These are phyloP conservation scores for Bubo scandiacus DNA, from an alignment of 2,113 vertebrate genomes.

Conservation along the genomic window DNA sequence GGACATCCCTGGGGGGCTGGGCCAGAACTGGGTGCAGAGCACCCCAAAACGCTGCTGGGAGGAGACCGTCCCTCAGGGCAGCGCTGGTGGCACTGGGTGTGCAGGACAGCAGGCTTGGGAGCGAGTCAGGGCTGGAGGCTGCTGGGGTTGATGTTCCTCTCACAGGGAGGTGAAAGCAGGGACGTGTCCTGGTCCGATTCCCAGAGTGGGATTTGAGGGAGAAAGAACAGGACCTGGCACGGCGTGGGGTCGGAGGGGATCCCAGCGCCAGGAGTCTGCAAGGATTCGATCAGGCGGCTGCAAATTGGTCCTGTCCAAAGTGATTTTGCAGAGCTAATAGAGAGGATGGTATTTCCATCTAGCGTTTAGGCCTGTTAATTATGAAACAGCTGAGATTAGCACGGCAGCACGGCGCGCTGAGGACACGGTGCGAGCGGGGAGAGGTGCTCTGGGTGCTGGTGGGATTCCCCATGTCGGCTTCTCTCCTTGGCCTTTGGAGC, in stretches of 20 bases:
- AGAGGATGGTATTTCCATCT: conserved; percentile 12
- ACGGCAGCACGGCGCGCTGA: not conserved
- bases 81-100: fast-evolving
- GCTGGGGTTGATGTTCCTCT: not conserved
- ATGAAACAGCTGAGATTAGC: not conserved
- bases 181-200: fast-evolving
- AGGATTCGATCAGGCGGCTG: fast-evolving
- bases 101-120: fast-evolving
- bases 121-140: not conserved
- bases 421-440: not conserved
- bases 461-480: not conserved
- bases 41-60: not conserved
- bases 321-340: not conserved
- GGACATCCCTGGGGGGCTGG: not conserved
- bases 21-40: not conserved
- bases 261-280: fast-evolving
- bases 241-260: fast-evolving
- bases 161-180: not conserved
- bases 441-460: not conserved
- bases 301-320: not conserved
- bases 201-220: not conserved
- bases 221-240: not conserved
- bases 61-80: fast-evolving
- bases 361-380: conserved; percentile 15
- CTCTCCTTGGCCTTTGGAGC: not conserved